Conservation (phyloP, 1,140 invertebrate genomes). For the Scaptodrosophila lebanonensis region DNA sequence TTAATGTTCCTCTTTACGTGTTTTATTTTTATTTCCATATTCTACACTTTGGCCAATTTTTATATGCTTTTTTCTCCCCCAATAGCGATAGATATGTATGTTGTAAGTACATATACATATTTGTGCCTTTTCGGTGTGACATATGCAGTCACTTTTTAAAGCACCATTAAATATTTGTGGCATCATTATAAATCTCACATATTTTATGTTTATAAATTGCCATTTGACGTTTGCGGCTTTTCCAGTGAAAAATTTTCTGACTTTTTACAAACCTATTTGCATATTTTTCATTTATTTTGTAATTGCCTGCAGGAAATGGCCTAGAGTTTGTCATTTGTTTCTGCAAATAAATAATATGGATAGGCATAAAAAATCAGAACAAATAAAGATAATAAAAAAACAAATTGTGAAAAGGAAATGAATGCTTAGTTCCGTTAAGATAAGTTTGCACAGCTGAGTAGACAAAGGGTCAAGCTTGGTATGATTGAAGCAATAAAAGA, state of each 20-base stretch:
- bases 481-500: too few species aligned
- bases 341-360: constrained; percentile 43
- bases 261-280: constrained; percentile 32
- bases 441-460: too few species aligned
- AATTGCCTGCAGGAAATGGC: constrained; percentile 50
- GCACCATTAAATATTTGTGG: constrained; percentile 42
- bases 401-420: constrained; percentile 8
- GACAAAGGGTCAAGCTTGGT: too few species aligned
- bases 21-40: constrained; percentile 22
- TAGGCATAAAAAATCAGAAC: constrained; percentile 33
- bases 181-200: constrained; percentile 47
- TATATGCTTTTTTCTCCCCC: constrained; percentile 27
- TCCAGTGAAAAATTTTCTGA: constrained; percentile 30
- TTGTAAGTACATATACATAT: too few species aligned
- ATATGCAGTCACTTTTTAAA: constrained; percentile 30
- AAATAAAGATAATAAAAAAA: constrained; percentile 27
- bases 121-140: constrained; percentile 12
- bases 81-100: too few species aligned
- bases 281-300: constrained; percentile 61
- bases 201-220: constrained; percentile 55
- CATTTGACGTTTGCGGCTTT: constrained; percentile 55
- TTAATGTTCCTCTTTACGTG: background rate
- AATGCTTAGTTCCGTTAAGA: constrained; percentile 30
- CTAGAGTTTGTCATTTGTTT: constrained; percentile 25
- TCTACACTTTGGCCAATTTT: too few species aligned